Evolutionary conservation across 2,113 vertebrate species (phyloP), one percentile per base, ranked within the genome.

Genomic region (Hypanus sabinus): DNA sequence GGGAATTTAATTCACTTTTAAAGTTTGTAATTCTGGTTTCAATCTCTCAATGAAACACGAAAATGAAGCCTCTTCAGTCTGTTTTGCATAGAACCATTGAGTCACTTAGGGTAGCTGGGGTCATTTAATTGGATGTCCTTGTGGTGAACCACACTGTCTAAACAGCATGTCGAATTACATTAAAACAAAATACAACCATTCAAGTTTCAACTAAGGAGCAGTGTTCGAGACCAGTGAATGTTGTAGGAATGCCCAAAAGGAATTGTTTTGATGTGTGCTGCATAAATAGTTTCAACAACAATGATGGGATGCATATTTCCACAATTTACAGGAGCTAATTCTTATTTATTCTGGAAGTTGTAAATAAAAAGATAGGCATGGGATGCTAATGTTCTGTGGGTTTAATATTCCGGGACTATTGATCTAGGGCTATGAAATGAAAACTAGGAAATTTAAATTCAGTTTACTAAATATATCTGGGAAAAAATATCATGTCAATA

Each of bases 111-210:
- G 76, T 79, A 79, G 76, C 62, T 88, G 14, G 6, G 60, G 57
- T n/a, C 85, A 88, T 60, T 88, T 65, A 88, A 88, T 88, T 88
- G 65, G 33, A 65, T 88, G 27, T 65, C 60, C 57, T 88, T 88
- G 85, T n/a, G 85, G 85, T 88, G 85, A 88, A 65, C 60, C 85
- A 65, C 85, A 88, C 57, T 88, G 46, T 60, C 85, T 88, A 88
- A 88, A 65, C 60, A 88, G 85, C 60, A 88, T 88, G 85, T 88
- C 16, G 60, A 60, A 88, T 88, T 88, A 65, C 60, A 88, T 88
- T 65, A 65, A 88, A 88, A 88, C 30, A 65, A 12, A 88, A 88
- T 30, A 65, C 60, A 88, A 60, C 60, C 12, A 88, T 88, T 88
- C 60, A 65, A 90, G 60, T 90, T 90, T 90, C 85, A 90, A 9